Percentiles rank a stretch among this genome's conserved stretches.
Conservation (phyloP, 2,797 vertebrate genomes). For the Anguilla pacifica region DNA sequence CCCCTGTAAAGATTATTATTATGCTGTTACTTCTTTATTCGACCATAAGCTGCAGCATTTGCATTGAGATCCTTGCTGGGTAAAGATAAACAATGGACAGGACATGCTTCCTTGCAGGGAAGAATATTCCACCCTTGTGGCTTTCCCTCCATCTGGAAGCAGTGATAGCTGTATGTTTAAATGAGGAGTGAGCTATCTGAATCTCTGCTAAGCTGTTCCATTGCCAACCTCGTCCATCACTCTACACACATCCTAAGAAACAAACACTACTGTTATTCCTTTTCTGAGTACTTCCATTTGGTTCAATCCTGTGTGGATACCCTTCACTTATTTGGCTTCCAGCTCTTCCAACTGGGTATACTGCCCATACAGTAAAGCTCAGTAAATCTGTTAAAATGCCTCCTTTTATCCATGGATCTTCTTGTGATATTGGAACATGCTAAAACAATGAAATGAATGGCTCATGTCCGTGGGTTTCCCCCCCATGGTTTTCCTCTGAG, state of each 20-base stretch:
- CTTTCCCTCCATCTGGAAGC: neutral
- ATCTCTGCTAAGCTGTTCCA: neutral
- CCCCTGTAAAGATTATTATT: slow-evolving; percentile 22
- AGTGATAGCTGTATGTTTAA: neutral
- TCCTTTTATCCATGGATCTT: slow-evolving; percentile 50
- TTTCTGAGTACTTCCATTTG: slow-evolving; percentile 59
- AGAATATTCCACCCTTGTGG: neutral
- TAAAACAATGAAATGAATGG: slow-evolving; percentile 50
- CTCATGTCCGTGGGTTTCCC: too few relatives aligned
- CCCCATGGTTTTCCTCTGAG: too few relatives aligned
- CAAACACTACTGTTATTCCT: slow-evolving; percentile 39
- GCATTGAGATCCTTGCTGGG: slow-evolving; percentile 17
- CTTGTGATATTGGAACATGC: slow-evolving; percentile 53
- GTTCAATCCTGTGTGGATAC: slow-evolving; percentile 46
- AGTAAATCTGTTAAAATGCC: slow-evolving; percentile 45
- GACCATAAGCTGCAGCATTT: slow-evolving; percentile 2
- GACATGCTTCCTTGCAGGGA: neutral
- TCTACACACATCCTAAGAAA: neutral
- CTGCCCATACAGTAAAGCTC: slow-evolving; percentile 62
- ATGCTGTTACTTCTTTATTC: slow-evolving; percentile 17
- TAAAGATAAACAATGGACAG: slow-evolving; percentile 44
- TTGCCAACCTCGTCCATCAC: neutral
- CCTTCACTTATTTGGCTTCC: slow-evolving; percentile 60
- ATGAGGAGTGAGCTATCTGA: neutral
- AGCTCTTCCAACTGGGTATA: slow-evolving; percentile 64